Conservation (phyloP, 2,113 vertebrate species). For the Oncorhynchus mykiss region DNA sequence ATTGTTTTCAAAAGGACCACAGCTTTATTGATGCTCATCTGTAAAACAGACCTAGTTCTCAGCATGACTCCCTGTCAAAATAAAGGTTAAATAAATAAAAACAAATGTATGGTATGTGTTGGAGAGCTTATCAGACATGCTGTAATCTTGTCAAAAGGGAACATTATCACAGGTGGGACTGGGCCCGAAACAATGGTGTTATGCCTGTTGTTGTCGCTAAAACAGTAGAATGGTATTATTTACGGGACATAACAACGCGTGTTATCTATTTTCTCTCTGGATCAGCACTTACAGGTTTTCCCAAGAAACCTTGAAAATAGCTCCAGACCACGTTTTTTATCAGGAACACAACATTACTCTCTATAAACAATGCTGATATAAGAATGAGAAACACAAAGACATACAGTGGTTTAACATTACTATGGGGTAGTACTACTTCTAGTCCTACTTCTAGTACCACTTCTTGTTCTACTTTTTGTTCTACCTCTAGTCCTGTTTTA, state of each 20-base stretch:
- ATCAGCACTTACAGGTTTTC: conserved; percentile 39
- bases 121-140: conserved; percentile 32
- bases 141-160: conserved; percentile 62
- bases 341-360: conserved; percentile 47
- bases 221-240: conserved; percentile 50
- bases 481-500: too few species aligned
- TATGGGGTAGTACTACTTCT: background rate
- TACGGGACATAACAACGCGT: conserved; percentile 28
- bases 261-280: conserved; percentile 49
- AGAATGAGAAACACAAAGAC: background rate
- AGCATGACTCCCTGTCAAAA: too few species aligned
- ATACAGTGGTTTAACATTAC: background rate
- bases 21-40: background rate
- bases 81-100: too few species aligned
- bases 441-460: too few species aligned
- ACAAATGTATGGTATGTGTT: conserved; percentile 21
- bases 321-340: conserved; percentile 25
- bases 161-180: conserved; percentile 51
- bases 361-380: conserved; percentile 33
- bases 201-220: conserved; percentile 49
- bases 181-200: conserved; percentile 62
- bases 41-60: too few species aligned
- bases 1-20: conserved; percentile 36
- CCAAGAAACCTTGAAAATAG: conserved; percentile 50
- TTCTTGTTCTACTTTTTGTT: too few species aligned